A percentile compares a stretch with the other conserved stretches of the same genome.
phyloP scores from a whole-genome alignment of 2,888 invertebrate species.

The Drosophila longiperda region DNA sequence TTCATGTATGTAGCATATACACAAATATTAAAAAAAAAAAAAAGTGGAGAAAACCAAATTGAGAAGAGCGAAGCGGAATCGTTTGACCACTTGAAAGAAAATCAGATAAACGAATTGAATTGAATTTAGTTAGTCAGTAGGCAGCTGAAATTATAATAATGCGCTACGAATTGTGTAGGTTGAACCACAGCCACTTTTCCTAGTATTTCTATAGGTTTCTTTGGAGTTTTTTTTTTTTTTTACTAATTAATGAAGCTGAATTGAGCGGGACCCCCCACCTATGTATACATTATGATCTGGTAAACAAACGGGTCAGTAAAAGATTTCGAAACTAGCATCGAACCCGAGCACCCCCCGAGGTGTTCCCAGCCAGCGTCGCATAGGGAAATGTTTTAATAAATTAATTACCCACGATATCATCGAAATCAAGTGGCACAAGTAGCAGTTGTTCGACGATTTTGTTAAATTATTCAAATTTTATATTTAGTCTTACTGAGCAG shows the following conservation, averaged over 20 bases:
- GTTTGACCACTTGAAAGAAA: slow-evolving; percentile 64
- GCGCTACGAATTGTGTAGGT: slow-evolving; percentile 70
- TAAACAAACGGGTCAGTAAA: slow-evolving; percentile 27
- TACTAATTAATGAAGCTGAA: slow-evolving; percentile 61
- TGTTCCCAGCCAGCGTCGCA: slow-evolving; percentile 30
- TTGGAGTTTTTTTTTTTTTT: slow-evolving; percentile 19
- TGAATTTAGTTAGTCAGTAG: slow-evolving; percentile 50
- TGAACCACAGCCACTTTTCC: slow-evolving; percentile 21
- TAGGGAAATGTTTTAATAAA: slow-evolving; percentile 63
- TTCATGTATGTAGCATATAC: neutral
- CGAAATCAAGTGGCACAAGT: slow-evolving; percentile 56
- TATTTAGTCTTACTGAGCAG: slow-evolving; percentile 29
- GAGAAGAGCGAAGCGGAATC: slow-evolving; percentile 23
- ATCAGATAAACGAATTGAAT: slow-evolving; percentile 73
- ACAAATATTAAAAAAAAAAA: slow-evolving; percentile 56
- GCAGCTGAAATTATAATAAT: slow-evolving; percentile 60
- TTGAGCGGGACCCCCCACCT: slow-evolving; percentile 40
- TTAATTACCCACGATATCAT: slow-evolving; percentile 60
- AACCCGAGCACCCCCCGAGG: slow-evolving; percentile 30
- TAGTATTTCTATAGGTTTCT: slow-evolving; percentile 24
- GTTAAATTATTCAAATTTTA: slow-evolving; percentile 14
- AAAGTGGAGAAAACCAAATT: slow-evolving; percentile 18
- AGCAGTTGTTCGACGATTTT: slow-evolving; percentile 14
- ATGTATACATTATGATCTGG: slow-evolving; percentile 1
- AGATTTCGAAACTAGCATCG: slow-evolving; percentile 41